These are phyloP conservation scores for Sebastes nivosus DNA, from an alignment of 2,797 vertebrate genomes.

Conservation along the genomic window DNA sequence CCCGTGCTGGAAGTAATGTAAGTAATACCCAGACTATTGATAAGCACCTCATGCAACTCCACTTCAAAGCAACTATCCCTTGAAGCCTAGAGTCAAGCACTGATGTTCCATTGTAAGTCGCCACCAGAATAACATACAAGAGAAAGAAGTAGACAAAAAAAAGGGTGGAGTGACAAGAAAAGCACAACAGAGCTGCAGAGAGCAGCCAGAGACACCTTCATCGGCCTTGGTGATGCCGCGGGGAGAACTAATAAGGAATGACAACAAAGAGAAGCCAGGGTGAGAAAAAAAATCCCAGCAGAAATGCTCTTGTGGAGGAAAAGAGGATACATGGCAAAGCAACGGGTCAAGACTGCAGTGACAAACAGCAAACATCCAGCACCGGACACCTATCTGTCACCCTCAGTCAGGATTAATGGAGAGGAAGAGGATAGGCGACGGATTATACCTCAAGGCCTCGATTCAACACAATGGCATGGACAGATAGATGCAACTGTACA, in stretches of 20 bases:
- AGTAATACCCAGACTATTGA: background rate
- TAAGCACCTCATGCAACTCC: background rate
- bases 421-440: constrained; percentile 33
- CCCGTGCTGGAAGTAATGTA: background rate
- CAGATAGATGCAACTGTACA: constrained; percentile 13
- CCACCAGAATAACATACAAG: background rate
- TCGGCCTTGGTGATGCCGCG: constrained; percentile 36
- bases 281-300: constrained; percentile 39
- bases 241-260: constrained; percentile 65
- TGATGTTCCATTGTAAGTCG: background rate
- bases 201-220: constrained; percentile 63
- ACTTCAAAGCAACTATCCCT: background rate
- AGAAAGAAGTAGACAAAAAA: constrained; percentile 22
- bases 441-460: constrained; percentile 48
- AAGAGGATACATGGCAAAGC: constrained; percentile 44
- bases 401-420: constrained; percentile 17
- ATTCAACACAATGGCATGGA: constrained; percentile 28
- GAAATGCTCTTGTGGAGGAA: constrained; percentile 48
- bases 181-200: constrained; percentile 66
- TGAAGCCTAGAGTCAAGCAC: background rate
- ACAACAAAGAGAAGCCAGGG: constrained; percentile 59
- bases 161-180: constrained; percentile 64
- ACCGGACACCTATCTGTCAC: constrained; percentile 52
- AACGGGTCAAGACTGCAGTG: constrained; percentile 40
- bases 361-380: constrained; percentile 48